Conservation (phyloP, 2,113 vertebrate species). For the Heterotis niloticus region DNA sequence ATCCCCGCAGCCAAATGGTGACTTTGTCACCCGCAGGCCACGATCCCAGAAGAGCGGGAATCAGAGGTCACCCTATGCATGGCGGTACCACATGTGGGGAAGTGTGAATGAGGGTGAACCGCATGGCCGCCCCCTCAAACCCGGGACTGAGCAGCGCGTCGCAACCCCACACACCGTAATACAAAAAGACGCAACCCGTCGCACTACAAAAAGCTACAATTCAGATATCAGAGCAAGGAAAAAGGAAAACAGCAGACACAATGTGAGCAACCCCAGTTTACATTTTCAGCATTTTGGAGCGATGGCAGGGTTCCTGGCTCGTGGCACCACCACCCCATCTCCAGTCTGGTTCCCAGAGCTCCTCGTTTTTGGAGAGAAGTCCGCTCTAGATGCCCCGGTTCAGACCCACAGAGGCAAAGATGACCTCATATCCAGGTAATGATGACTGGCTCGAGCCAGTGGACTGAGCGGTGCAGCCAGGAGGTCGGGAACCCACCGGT, state of each 20-base stretch:
- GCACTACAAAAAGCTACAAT: not conserved
- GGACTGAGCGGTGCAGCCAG: too few species aligned
- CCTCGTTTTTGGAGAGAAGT: too few species aligned
- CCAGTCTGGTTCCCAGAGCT: too few species aligned
- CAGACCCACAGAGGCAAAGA: too few species aligned
- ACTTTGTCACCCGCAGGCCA: constrained; percentile 18
- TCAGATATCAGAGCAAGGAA: not conserved
- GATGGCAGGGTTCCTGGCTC: not conserved
- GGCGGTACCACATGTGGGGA: not conserved
- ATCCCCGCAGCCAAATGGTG: not conserved
- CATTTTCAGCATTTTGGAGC: not conserved
- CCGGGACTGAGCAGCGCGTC: constrained; percentile 33
- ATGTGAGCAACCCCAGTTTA: not conserved
- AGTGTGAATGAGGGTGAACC: not conserved
- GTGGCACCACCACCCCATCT: not conserved
- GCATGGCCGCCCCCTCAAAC: not conserved
- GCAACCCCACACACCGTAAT: constrained; percentile 23
- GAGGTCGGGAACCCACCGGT: too few species aligned
- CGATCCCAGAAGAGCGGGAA: constrained; percentile 29
- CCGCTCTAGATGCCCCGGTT: too few species aligned
- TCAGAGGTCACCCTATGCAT: not conserved
- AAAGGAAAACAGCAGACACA: not conserved
- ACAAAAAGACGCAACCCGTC: not conserved
- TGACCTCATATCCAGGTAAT: too few species aligned
- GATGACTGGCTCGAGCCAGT: too few species aligned